Evolutionary conservation across 92 coral and sea anemone species (phyloP), one percentile per base, ranked within the genome.

Genomic region (Porites lobata): DNA sequence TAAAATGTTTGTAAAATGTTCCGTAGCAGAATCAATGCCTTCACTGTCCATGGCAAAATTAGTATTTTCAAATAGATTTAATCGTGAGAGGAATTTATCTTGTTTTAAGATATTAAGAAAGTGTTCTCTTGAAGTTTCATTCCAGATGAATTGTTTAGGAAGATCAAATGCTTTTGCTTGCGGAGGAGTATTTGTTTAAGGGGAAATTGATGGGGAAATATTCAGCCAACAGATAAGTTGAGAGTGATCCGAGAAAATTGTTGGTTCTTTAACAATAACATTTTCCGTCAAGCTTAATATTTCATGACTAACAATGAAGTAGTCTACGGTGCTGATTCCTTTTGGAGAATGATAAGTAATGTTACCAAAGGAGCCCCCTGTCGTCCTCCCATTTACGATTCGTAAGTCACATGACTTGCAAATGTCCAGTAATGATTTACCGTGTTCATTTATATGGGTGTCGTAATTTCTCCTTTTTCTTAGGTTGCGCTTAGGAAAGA

Each of bases 221-320:
- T 19, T 19, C 26, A 62, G 9, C 80, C 86, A 79, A 65, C 91
- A 87, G 13, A 81, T 80, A n/a, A 87, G 76, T 24, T 24, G 26
- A 24, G 26, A 24, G 26, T 24, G 26, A 24, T 24, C 26, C 26
- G 26, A 24, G 26, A 79, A 79, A 81, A 7, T 74, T 75, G 91
- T 79, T 32, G 86, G 86, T 61, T 87, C 80, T 63, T 50, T 75
- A 7, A n/a, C n/a, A n/a, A 81, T 67, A 52, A 89, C 47, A 57
- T 62, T 67, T 21, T 74, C 52, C 20, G 77, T 19, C 57, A 20
- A 56, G 47, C 58, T 56, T 6, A 76, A 11, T 50, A 89, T 26
- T 19, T 89, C 84, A n/a, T 89, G 92, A 58, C 78, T 82, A 1
- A 51, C 88, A 75, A 89, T 58, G 8, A 89, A 32, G 54, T 82